Conservation (phyloP, 2,113 vertebrate species). For the Chaetops frenatus region DNA sequence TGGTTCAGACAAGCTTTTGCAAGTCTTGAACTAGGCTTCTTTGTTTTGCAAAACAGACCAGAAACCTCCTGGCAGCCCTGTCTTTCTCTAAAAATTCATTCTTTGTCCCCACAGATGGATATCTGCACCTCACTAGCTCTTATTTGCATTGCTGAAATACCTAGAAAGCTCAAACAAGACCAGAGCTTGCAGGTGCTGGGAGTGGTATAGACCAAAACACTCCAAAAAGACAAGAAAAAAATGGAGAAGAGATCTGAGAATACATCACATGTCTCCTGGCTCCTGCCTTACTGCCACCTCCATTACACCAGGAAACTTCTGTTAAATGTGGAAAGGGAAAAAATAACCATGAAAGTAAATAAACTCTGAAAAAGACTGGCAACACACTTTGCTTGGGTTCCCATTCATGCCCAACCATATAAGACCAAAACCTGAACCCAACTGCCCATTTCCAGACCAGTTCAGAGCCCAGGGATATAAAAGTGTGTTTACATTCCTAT, state of each 20-base stretch:
- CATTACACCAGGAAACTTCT: neutral
- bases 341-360: neutral
- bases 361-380: neutral
- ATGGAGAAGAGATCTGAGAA: neutral
- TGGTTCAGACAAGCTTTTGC: neutral
- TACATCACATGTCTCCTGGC: neutral
- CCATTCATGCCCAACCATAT: neutral
- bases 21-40: neutral
- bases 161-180: neutral
- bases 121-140: neutral
- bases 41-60: conserved; percentile 24
- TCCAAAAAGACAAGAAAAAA: neutral
- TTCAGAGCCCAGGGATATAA: neutral
- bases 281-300: fast-evolving
- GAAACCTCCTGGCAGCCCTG: neutral
- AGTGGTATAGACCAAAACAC: neutral
- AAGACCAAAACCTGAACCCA: conserved; percentile 21
- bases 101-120: neutral
- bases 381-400: neutral
- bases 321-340: neutral
- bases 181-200: neutral
- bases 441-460: neutral
- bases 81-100: neutral
- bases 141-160: conserved; percentile 20
- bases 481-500: neutral